These are phyloP conservation scores for Camponotus vicinus DNA, from an alignment of 1,140 invertebrate species.

Conservation along the genomic window DNA sequence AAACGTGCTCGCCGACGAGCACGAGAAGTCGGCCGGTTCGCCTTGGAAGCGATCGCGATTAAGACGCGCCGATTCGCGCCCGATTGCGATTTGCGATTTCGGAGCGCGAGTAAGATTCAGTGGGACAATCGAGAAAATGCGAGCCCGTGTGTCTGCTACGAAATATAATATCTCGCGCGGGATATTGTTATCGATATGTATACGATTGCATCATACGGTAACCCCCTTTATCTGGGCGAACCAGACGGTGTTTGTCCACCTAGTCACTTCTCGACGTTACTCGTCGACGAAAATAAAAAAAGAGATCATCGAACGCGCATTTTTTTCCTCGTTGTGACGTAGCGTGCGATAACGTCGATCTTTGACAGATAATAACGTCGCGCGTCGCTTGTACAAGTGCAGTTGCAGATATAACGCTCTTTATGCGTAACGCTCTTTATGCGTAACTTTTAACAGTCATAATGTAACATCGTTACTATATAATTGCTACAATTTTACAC, in stretches of 20 bases:
- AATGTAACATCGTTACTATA: neutral
- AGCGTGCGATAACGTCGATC: slow-evolving; percentile 29
- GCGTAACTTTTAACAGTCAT: neutral
- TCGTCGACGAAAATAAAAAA: slow-evolving; percentile 49
- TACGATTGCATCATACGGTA: slow-evolving; percentile 32
- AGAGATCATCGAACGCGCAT: slow-evolving; percentile 44
- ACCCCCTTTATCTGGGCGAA: slow-evolving; percentile 33
- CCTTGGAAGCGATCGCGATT: slow-evolving; percentile 53
- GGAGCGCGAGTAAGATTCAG: neutral
- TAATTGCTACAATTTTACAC: neutral
- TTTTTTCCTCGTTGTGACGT: slow-evolving; percentile 59
- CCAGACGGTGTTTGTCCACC: slow-evolving; percentile 46
- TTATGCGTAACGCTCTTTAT: neutral
- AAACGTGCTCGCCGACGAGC: slow-evolving; percentile 38
- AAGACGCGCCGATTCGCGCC: slow-evolving; percentile 10
- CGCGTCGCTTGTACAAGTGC: slow-evolving; percentile 34
- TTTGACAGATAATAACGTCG: slow-evolving; percentile 26
- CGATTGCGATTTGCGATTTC: slow-evolving; percentile 7
- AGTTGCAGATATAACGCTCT: slow-evolving; percentile 29
- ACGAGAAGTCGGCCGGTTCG: slow-evolving; percentile 49
- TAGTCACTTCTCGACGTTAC: slow-evolving; percentile 38
- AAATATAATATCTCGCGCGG: no score
- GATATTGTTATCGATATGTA: neutral
- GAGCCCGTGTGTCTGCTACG: no score
- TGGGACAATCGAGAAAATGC: no score